Base-by-base conservation (phyloP, 2,888 invertebrate genomes). In the Acanthosepion lycidas region DNA sequence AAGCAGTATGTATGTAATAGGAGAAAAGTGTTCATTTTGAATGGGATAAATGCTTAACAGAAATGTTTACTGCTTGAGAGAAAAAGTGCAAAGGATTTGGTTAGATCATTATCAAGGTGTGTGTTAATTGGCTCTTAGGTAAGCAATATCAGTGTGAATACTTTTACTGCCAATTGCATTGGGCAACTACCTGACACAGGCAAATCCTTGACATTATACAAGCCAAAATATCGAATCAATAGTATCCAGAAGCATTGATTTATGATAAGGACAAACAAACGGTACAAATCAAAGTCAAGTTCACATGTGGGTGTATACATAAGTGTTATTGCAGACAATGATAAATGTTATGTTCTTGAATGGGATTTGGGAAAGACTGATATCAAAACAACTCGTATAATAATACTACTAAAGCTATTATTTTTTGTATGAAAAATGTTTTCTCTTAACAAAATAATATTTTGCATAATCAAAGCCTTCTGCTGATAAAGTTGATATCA, bases 161-260 rank as follows among this genome's bases (percentile, higher is more conserved):
- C 33, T 33, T 15, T 1, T 12, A 78, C 20, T 78, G 78, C 78
- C 78, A 78, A 78, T n/a, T 78, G 33, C 78, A 78, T 78, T 15
- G 59, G 59, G 59, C 59, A 59, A 59, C 59, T 23, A 59, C 20
- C 5, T 59, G n/a, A 78, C 78, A 78, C 15, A 78, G n/a, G 78
- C n/a, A 78, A 78, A 78, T 78, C 78, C 78, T 78, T 78, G 78
- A 78, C 78, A 78, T 78, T 78, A n/a, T 78, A 78, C 78, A 78
- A 78, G 15, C 78, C n/a, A 78, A 78, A 78, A 78, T 33, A 78
- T 78, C 78, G 12, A 78, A 78, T 78, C 78, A 78, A 78, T 78
- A 78, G n/a, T 4, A n/a, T 33, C n/a, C 12, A 78, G 9, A n/a
- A 78, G n/a, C 78, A 78, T 12, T 78, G 78, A 78, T 78, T 78